These are phyloP conservation scores for Spodoptera exigua DNA, from an alignment of 2,888 invertebrate genomes.

Conservation along the genomic window DNA sequence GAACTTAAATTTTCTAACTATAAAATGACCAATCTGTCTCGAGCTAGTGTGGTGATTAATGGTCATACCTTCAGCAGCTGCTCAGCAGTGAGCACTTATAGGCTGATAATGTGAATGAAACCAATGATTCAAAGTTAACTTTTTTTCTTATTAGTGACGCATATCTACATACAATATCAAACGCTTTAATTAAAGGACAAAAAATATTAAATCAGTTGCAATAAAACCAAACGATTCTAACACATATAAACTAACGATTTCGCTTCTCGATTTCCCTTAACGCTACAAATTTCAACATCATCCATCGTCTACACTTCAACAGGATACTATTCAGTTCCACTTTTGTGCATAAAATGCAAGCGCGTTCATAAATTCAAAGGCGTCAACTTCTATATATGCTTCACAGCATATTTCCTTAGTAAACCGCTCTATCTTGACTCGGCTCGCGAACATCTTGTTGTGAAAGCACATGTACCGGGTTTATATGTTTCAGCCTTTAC, in stretches of 20 bases:
- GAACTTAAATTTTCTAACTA: too few relatives aligned
- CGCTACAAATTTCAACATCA: conserved; percentile 31
- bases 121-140: too few relatives aligned
- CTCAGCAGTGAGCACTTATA: too few relatives aligned
- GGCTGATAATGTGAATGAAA: too few relatives aligned
- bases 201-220: too few relatives aligned
- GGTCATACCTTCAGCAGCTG: too few relatives aligned
- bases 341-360: conserved; percentile 54
- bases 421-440: conserved; percentile 59
- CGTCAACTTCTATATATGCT: conserved; percentile 47
- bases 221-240: neutral
- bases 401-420: conserved; percentile 60
- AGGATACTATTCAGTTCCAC: conserved; percentile 44
- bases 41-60: too few relatives aligned
- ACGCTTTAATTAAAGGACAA: too few relatives aligned
- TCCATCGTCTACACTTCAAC: conserved; percentile 17
- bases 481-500: conserved; percentile 39
- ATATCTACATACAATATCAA: too few relatives aligned
- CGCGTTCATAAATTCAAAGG: conserved; percentile 58
- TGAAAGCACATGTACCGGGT: conserved; percentile 58
- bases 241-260: conserved; percentile 3
- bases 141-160: too few relatives aligned
- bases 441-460: conserved; percentile 61
- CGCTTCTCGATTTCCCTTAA: conserved; percentile 31
- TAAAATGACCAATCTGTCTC: too few relatives aligned